Base-by-base conservation (phyloP, 2,888 invertebrate genomes). In the Sepiola atlantica region DNA sequence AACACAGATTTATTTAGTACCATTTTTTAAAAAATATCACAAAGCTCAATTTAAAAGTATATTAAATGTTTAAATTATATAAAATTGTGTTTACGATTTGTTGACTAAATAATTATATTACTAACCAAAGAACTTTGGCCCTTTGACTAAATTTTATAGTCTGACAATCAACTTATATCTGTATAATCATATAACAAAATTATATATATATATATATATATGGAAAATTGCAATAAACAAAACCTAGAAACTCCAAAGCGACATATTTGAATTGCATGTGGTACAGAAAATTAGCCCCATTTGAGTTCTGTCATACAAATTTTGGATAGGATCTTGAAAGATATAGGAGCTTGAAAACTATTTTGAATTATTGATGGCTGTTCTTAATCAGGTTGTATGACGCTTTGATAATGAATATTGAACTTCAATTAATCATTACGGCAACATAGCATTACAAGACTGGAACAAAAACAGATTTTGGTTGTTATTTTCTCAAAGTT, bases 111-210 rank as follows among this genome's bases (percentile, higher is more conserved):
- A 77, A 77, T n/a, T 14, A 12, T 77, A 77, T 77, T n/a, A 32
- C 77, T n/a, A 16, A 14, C n/a, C 77, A 77, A 77, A 14, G 32
- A 77, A n/a, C n/a, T 77, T n/a, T 77, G n/a, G 77, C 32, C n/a
- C 77, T 77, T 77, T 77, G 77, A 77, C n/a, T 14, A 77, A n/a
- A 16, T 77, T n/a, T 77, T n/a, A 14, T 18, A 16, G n/a, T 77
- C 77, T 77, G 77, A 77, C 77, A 77, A 77, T 77, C 77, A 77
- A 77, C 77, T 77, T 77, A 77, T 77, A n/a, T n/a, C n/a, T 77
- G n/a, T n/a, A 77, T 32, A 77, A n/a, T n/a, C 32, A n/a, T 77
- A 77, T 77, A 77, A 45, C 21, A n/a, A 77, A 77, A n/a, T 77
- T 77, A 12, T 16, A 77, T 61, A n/a, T n/a, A n/a, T n/a, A n/a